A percentile compares a stretch with the other conserved stretches of the same genome.
Conservation (phyloP, 1,140 invertebrate species). For the Drosophila sulfurigaster region DNA sequence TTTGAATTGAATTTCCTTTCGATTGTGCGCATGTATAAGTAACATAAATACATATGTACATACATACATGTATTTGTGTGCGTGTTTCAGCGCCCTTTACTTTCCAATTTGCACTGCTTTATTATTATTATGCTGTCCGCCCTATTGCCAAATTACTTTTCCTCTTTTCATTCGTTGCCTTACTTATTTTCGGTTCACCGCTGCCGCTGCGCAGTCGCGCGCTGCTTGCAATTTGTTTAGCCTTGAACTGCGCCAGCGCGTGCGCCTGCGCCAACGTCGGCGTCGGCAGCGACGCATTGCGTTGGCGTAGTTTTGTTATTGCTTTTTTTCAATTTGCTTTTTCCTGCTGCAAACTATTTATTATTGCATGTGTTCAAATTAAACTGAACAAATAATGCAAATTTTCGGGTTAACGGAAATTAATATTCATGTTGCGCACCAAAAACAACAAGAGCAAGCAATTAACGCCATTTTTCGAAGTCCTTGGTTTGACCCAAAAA, state of each 20-base stretch:
- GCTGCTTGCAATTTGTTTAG: slow-evolving; percentile 45
- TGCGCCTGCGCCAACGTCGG: slow-evolving; percentile 4
- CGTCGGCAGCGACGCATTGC: slow-evolving; percentile 36
- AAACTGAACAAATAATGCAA: slow-evolving; percentile 55
- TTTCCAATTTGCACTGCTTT: slow-evolving; percentile 62
- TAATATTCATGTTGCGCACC: slow-evolving; percentile 6
- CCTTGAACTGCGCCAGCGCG: slow-evolving; percentile 49
- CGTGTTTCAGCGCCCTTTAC: slow-evolving; percentile 53
- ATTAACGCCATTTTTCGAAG: slow-evolving; percentile 18
- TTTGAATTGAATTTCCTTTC: slow-evolving; percentile 66
- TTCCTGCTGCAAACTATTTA: slow-evolving; percentile 46
- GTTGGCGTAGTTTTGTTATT: slow-evolving; percentile 46
- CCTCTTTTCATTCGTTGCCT: slow-evolving; percentile 8
- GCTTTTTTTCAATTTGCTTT: slow-evolving; percentile 39
- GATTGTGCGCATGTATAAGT: slow-evolving; percentile 21
- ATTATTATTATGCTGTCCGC: slow-evolving; percentile 43
- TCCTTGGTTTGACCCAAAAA: slow-evolving; percentile 17
- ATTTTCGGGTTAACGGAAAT: slow-evolving; percentile 33
- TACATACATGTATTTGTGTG: slow-evolving; percentile 8
- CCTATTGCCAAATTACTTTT: slow-evolving; percentile 40
- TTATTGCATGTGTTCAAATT: slow-evolving; percentile 19
- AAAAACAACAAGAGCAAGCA: slow-evolving; percentile 1
- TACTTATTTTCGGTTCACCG: slow-evolving; percentile 10
- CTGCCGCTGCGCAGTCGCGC: slow-evolving; percentile 5
- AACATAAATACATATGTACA: slow-evolving; percentile 7